A percentile compares a stretch with the other conserved stretches of the same genome.
phyloP scores from a whole-genome alignment of 2,113 vertebrate genomes.

The human (Homo sapiens) region DNA sequence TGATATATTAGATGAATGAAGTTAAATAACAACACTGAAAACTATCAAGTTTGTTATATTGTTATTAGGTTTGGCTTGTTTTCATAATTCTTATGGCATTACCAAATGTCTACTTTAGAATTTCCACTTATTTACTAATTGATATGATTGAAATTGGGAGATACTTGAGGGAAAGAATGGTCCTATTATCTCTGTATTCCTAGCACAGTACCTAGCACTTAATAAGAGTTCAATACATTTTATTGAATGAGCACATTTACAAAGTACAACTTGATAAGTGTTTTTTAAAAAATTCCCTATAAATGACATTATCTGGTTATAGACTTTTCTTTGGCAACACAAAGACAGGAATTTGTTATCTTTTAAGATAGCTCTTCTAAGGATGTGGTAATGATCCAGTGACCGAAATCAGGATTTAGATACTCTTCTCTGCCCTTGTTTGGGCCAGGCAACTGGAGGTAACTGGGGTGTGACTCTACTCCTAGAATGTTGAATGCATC shows the following conservation, averaged over 20 bases:
- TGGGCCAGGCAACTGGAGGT: not conserved
- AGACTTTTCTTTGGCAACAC: constrained; percentile 6
- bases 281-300: not conserved
- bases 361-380: constrained; percentile 10
- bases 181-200: not conserved
- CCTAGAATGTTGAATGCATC: not conserved
- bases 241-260: not conserved
- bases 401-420: not conserved
- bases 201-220: not conserved
- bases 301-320: not conserved
- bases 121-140: not conserved
- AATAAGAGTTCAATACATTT: not conserved
- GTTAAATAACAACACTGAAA: not conserved
- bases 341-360: not conserved
- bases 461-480: not conserved
- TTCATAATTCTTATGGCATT: not conserved
- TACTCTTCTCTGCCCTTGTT: not conserved
- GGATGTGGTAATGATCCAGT: not conserved
- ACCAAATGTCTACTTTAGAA: not conserved
- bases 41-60: not conserved
- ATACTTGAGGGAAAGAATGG: not conserved
- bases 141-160: not conserved
- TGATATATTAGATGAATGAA: not conserved
- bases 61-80: not conserved
- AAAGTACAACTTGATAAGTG: not conserved